phyloP scores from a whole-genome alignment of 2,888 invertebrate genomes.

The Ethmia dodecea region DNA sequence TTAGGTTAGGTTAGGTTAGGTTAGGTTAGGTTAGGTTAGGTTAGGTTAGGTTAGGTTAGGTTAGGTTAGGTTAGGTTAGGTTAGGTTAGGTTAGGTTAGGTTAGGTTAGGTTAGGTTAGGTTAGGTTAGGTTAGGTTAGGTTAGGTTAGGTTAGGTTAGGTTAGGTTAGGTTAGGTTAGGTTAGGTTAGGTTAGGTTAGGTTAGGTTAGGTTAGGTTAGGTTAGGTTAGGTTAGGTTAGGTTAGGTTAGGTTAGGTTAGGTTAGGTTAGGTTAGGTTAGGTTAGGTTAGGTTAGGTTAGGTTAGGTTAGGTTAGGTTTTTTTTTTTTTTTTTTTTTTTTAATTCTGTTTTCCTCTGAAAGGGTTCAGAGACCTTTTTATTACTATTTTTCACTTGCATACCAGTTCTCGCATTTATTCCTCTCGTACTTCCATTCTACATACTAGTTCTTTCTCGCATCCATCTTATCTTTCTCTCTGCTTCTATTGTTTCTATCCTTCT shows the following conservation, averaged over 20 bases:
- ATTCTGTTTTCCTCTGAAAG: too few species aligned
- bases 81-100: conserved; percentile 18
- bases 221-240: conserved; percentile 10
- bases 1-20: conserved; percentile 11
- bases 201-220: conserved; percentile 11
- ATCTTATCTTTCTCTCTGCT: too few species aligned
- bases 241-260: conserved; percentile 9
- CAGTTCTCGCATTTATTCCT: too few species aligned
- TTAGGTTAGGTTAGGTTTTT: conserved; percentile 6
- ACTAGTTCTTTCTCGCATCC: too few species aligned
- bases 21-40: conserved; percentile 9
- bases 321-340: too few species aligned
- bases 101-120: conserved; percentile 19
- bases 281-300: conserved; percentile 6
- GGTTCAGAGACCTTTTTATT: too few species aligned
- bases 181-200: conserved; percentile 11
- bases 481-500: too few species aligned
- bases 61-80: conserved; percentile 15
- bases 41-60: conserved; percentile 14
- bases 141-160: conserved; percentile 18
- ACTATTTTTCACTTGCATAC: too few species aligned
- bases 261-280: conserved; percentile 5
- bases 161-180: conserved; percentile 19
- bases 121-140: conserved; percentile 17
- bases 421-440: too few species aligned